phyloP scores from a whole-genome alignment of 2,797 vertebrate genomes.

The Zenarchopterus dispar region DNA sequence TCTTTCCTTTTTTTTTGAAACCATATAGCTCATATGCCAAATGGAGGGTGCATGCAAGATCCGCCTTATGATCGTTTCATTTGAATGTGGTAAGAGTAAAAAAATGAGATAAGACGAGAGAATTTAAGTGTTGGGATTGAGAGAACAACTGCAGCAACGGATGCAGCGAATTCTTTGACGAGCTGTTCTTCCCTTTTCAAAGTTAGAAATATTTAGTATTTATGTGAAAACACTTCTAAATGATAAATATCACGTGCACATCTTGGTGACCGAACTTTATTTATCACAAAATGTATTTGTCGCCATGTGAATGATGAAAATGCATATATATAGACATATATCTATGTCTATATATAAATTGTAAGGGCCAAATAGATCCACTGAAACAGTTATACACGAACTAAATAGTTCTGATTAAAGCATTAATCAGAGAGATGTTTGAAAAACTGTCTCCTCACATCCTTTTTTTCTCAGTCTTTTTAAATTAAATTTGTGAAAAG shows the following conservation, averaged over 20 bases:
- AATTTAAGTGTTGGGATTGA: neutral
- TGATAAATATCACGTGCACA: neutral
- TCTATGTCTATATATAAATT: too few relatives aligned
- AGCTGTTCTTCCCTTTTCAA: too few relatives aligned
- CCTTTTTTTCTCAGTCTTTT: neutral
- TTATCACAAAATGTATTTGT: too few relatives aligned
- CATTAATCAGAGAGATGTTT: neutral
- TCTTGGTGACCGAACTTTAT: neutral
- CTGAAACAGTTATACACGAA: too few relatives aligned
- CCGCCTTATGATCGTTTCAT: conserved; percentile 55
- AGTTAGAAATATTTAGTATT: too few relatives aligned
- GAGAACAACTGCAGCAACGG: too few relatives aligned
- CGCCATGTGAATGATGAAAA: too few relatives aligned
- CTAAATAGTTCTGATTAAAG: neutral
- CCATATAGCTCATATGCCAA: conserved; percentile 51
- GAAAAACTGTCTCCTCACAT: neutral
- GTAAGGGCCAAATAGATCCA: too few relatives aligned
- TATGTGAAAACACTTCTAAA: too few relatives aligned
- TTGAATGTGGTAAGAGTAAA: conserved; percentile 61
- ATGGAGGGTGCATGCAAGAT: conserved; percentile 57
- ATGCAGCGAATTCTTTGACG: too few relatives aligned
- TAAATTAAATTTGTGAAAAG: too few relatives aligned
- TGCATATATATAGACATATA: too few relatives aligned
- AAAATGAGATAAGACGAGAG: conserved; percentile 7
- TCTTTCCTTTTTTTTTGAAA: conserved; percentile 22